Conservation (phyloP, 2,888 invertebrate genomes). For the Ornithoptera alexandrae region DNA sequence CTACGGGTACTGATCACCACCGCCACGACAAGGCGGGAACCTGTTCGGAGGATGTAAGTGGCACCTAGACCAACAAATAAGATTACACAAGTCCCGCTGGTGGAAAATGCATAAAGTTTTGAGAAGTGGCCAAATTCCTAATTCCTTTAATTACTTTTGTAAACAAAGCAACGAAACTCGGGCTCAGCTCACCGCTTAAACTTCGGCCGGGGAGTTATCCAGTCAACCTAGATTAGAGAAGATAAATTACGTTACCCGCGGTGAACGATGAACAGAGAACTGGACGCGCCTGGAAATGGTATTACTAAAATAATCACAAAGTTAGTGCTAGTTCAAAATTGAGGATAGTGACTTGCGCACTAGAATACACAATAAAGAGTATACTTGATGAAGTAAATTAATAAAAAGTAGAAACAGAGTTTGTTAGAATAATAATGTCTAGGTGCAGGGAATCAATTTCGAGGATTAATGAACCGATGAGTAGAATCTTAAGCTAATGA, state of each 20-base stretch:
- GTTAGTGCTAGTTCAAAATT: no score
- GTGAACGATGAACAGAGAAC: constrained; percentile 10
- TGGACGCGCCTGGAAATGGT: constrained; percentile 22
- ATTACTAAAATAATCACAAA: constrained; percentile 1
- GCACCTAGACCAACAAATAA: constrained; percentile 9
- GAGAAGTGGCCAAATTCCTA: constrained; percentile 37
- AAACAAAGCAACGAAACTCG: constrained; percentile 53
- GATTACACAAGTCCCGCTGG: constrained; percentile 10
- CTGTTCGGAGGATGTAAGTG: no score
- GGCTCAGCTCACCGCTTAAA: constrained; percentile 57
- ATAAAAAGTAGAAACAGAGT: no score
- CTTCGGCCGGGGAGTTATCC: constrained; percentile 41
- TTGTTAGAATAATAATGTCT: no score
- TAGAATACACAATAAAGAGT: no score
- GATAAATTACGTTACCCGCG: constrained; percentile 52
- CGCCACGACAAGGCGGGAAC: no score
- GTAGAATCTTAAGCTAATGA: no score
- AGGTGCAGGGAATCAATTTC: no score
- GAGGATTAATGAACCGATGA: no score
- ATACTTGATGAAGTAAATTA: no score
- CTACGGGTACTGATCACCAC: no score
- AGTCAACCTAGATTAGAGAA: constrained; percentile 47
- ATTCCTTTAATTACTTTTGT: constrained; percentile 49
- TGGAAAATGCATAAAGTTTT: constrained; percentile 27
- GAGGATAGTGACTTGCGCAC: no score